Base-by-base conservation (phyloP, 1,140 invertebrate genomes). In the Venturia canescens region DNA sequence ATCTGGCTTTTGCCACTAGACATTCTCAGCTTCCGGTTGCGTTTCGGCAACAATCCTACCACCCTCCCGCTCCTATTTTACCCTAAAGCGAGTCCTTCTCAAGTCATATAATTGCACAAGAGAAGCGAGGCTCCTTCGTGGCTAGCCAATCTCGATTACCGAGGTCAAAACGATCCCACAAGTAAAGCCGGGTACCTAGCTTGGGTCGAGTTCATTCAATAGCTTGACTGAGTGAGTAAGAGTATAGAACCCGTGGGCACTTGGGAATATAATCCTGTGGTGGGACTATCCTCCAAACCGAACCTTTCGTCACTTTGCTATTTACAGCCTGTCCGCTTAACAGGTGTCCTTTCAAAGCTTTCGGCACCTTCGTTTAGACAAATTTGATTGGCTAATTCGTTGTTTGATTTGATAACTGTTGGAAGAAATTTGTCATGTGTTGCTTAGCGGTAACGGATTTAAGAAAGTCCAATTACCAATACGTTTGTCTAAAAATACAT, bases 101-200 rank as follows among this genome's bases (percentile, higher is more conserved):
- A 16, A n/a, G 66, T 69, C 29, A 69, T 69, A 69, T 69, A 29
- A 69, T 29, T 29, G 29, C 13, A 18, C 26, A 29, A 69, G 63
- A 63, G 60, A 13, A 69, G n/a, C n/a, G 66, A 16, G 27, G 5
- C 4, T 31, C 66, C 69, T 81, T 74, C 50, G 80, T 74, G 80
- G 80, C 50, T 31, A 60, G 53, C 75, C 80, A 81, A 81, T 81
- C 80, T 81, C 75, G 80, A 81, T 81, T 81, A 81, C 67, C 34
- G 66, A 81, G 77, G 75, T 78, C 75, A 57, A 53, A 67, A 67
- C 53, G 63, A 21, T 57, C 29, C 60, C 50, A 23, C 60, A 31
- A 60, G 63, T 44, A 31, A 38, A 70, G 71, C 80, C 71, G 48
- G 60, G 38, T 67, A 80, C 69, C 74, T 76, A 31, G 31, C 21